Base-by-base conservation (phyloP, 2,888 invertebrate species). In the Drosophila neutralis region DNA sequence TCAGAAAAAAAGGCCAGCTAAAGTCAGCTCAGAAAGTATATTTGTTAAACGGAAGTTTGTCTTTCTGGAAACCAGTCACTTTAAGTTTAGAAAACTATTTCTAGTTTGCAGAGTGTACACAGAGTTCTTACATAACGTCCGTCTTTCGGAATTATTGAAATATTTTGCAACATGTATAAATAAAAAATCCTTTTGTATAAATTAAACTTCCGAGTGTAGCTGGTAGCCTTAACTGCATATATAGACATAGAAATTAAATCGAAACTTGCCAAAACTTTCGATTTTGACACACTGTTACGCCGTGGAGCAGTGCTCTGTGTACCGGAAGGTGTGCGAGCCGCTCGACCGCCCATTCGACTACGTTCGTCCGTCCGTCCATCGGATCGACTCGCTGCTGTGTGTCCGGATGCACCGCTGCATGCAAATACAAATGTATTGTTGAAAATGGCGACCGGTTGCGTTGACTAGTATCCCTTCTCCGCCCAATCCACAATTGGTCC, bases 381-480 rank as follows among this genome's bases (percentile, higher is more conserved):
- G 74, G 69, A 63, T 70, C 64, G 65, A 63, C 70, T 77, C 74
- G 70, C 66, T 89, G 73, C 72, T 70, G 68, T 81, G 83, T 65
- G 54, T 69, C 85, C 90, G 90, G 90, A 89, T 86, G 73, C 86
- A 85, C 68, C 67, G 75, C 88, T 76, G 86, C 88, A 85, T 85
- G 90, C 90, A 89, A 89, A 85, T 85, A 89, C 85, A 85, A 89
- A 85, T 89, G 85, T 89, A 89, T 83, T 89, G 85, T 89, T 88
- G 90, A 89, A 82, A 87, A 82, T 85, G 75, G 90, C 80, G 73
- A 89, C 80, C 87, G 87, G 85, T 84, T 80, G 84, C 83, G 79
- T 84, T 80, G 81, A 78, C 87, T 76, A 73, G 69, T 48, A 69
- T 58, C 24, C n/a, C 24, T 10, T 49, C 45, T 27, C 13, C 27